Base-by-base conservation (phyloP, 2,113 vertebrate species). In the Serilophus lunatus region DNA sequence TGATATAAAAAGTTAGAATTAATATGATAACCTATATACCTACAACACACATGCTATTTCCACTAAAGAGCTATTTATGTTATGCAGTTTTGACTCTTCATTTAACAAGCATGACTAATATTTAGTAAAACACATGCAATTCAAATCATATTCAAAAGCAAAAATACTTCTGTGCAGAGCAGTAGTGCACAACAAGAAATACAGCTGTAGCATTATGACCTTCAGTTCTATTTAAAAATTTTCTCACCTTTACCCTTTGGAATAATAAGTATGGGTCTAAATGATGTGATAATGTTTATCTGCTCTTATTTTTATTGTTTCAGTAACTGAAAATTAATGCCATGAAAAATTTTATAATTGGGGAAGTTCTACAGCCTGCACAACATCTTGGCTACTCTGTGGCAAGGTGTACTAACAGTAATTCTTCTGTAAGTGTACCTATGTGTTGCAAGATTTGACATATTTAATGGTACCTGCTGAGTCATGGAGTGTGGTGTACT, bases 251-350 rank as follows among this genome's bases (percentile, higher is more conserved):
- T 88, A 81, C 35, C 64, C 80, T 26, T 42, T 35, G 76, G 44
- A 59, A 87, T 85, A 74, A 92, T 69, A 63, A 87, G 24, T 36
- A 87, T 47, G 68, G 8, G 2, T 84, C 86, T 94, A 68, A 54
- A 82, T 42, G 72, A 77, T 84, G 40, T 78, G 59, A 12, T 14
- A 8, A 3, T 56, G 6, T 65, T 80, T 86, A 15, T 59, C 47
- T 78, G 17, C 36, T 86, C 5, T 79, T 80, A 47, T 57, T 93
- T 92, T 95, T 91, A 42, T 72, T 92, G 63, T 85, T 88, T 90
- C 80, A 54, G 29, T 78, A 92, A 71, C 26, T 45, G 59, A 75
- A 92, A 96, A 76, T 45, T 56, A 66, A 53, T 56, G 19, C n/a
- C 0, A 0, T 85, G 72, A 86, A 49, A 61, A 33, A 24, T 14